Conservation (phyloP, 2,113 vertebrate species). For the Conger conger region DNA sequence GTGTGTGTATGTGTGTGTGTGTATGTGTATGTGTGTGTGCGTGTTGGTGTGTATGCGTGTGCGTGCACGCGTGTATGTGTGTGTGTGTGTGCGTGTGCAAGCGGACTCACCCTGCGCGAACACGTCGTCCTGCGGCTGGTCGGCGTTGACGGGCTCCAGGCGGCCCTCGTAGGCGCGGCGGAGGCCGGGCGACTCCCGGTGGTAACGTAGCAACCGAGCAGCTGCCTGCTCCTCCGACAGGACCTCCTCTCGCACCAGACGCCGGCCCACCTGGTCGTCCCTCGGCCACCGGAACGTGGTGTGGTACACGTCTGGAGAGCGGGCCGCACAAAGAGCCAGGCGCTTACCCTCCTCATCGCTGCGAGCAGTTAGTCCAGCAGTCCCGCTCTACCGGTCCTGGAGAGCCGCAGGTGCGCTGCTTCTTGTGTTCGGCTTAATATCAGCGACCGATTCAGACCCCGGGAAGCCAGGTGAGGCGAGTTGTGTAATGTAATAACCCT, state of each 20-base stretch:
- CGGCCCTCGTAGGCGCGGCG: constrained; percentile 67
- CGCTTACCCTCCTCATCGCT: neutral
- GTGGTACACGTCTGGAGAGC: constrained; percentile 82
- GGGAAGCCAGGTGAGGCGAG: too few relatives aligned
- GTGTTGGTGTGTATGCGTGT: too few relatives aligned
- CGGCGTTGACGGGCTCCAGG: constrained; percentile 73
- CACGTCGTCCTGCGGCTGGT: constrained; percentile 82
- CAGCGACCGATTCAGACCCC: too few relatives aligned
- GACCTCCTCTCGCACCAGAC: constrained; percentile 57
- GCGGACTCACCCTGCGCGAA: constrained; percentile 76
- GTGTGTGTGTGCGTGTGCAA: neutral
- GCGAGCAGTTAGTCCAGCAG: neutral
- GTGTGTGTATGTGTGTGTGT: too few relatives aligned
- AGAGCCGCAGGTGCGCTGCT: too few relatives aligned
- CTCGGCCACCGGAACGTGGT: constrained; percentile 77
- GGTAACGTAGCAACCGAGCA: constrained; percentile 66
- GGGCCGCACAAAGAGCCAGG: constrained; percentile 12
- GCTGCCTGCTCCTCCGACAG: constrained; percentile 62
- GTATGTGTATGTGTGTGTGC: too few relatives aligned
- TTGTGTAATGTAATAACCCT: too few relatives aligned
- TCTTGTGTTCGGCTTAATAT: too few relatives aligned
- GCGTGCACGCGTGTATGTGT: neutral
- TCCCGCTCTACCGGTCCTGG: too few relatives aligned
- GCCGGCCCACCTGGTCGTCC: constrained; percentile 50
- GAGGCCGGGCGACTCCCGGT: constrained; percentile 69